phyloP scores from a whole-genome alignment of 2,888 invertebrate species.

The Leptura quadrifasciata region DNA sequence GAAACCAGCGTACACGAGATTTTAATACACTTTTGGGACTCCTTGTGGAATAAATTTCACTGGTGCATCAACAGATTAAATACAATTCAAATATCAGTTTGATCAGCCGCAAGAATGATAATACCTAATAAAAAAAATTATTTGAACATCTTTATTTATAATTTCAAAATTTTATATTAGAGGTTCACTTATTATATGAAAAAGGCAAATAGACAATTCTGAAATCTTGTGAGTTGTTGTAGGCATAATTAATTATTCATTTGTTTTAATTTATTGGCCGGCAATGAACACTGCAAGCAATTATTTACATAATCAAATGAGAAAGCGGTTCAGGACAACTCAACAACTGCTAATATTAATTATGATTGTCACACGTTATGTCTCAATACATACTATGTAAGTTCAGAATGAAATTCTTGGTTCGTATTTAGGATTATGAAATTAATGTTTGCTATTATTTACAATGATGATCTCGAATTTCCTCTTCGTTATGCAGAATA shows the following conservation, averaged over 20 bases:
- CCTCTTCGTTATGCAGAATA: neutral
- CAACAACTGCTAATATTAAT: neutral
- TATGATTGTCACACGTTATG: neutral
- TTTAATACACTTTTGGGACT: no score
- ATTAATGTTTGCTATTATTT: neutral
- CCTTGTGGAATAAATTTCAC: no score
- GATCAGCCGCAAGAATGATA: no score
- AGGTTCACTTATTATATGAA: no score
- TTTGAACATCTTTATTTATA: no score
- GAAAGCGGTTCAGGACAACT: slow-evolving; percentile 25
- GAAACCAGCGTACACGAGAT: no score
- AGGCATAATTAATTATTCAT: neutral
- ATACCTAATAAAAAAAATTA: no score
- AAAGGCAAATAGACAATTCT: no score
- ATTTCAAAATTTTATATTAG: no score
- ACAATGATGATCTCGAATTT: neutral
- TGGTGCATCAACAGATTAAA: no score
- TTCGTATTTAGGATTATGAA: neutral
- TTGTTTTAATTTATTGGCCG: neutral
- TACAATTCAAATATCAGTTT: no score
- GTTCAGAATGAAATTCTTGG: neutral
- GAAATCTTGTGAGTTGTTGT: neutral
- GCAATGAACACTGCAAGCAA: neutral
- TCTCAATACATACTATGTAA: slow-evolving; percentile 1
- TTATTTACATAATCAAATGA: slow-evolving; percentile 61